phyloP scores from a whole-genome alignment of 1,140 invertebrate genomes.

The Tetramorium simillimum region DNA sequence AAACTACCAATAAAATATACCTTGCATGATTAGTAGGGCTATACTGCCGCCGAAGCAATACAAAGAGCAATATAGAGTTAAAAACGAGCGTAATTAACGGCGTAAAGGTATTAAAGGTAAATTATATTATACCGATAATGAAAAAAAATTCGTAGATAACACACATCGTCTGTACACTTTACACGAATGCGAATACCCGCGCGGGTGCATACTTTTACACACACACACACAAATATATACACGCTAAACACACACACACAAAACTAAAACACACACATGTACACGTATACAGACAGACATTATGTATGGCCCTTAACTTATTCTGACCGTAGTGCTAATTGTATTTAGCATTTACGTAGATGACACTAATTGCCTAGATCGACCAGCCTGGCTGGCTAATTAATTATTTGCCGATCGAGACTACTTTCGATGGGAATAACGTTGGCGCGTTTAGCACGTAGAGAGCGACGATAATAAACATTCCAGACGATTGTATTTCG shows the following conservation, averaged over 20 bases:
- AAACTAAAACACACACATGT: conserved; percentile 37
- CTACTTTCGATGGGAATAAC: conserved; percentile 53
- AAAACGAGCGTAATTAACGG: conserved; percentile 75
- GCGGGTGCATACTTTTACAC: conserved; percentile 59
- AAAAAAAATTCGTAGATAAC: conserved; percentile 61
- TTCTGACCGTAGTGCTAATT: conserved; percentile 83
- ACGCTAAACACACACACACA: conserved; percentile 31
- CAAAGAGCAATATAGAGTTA: conserved; percentile 84
- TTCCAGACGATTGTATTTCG: conserved; percentile 70
- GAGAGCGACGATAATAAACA: conserved; percentile 59
- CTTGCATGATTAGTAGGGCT: conserved; percentile 83
- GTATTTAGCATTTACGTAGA: conserved; percentile 83
- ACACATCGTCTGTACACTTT: conserved; percentile 24
- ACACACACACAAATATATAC: conserved; percentile 1
- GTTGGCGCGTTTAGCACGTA: conserved; percentile 58
- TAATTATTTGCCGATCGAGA: conserved; percentile 57
- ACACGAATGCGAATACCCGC: conserved; percentile 14
- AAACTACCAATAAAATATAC: conserved; percentile 70
- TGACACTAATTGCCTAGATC: conserved; percentile 80
- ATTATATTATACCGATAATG: conserved; percentile 68
- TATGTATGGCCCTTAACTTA: conserved; percentile 78
- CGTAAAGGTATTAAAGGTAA: conserved; percentile 72
- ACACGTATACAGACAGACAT: conserved; percentile 65
- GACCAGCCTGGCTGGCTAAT: conserved; percentile 57
- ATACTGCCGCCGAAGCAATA: conserved; percentile 82